Percentiles rank a stretch among this genome's conserved stretches.
phyloP scores from a whole-genome alignment of 37 sponge, comb jelly and placozoan genomes.

The Crambe crambe region DNA sequence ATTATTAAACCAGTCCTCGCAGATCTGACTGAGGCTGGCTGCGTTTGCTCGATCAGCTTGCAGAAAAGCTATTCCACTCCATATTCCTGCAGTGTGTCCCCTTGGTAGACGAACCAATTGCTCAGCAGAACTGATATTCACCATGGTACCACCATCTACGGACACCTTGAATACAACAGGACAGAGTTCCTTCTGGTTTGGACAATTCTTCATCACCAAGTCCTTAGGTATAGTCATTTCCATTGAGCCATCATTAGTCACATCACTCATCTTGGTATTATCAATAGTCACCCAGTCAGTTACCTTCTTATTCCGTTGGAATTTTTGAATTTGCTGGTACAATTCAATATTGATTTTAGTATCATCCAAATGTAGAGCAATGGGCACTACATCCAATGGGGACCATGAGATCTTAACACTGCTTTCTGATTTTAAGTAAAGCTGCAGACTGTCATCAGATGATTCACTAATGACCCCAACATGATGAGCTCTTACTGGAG shows the following conservation, averaged over 20 bases:
- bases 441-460: not conserved
- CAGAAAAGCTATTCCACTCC: not conserved
- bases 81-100: not conserved
- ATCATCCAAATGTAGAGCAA: not conserved
- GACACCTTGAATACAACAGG: not conserved
- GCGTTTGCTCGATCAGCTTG: not conserved
- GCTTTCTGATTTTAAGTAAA: not conserved
- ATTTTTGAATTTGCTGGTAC: not conserved
- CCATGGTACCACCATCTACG: not conserved
- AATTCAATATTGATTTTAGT: not conserved
- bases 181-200: not conserved
- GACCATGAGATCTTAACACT: not conserved
- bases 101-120: not conserved
- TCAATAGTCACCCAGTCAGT: no score
- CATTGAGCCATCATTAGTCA: not conserved
- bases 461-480: not conserved
- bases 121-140: not conserved
- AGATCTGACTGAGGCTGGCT: not conserved
- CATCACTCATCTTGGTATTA: not conserved
- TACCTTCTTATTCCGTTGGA: not conserved
- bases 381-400: not conserved
- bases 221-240: not conserved
- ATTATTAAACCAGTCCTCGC: not conserved
- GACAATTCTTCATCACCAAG: not conserved
- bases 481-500: not conserved